Conservation (phyloP, 2,113 vertebrate species). For the Hemiscyllium ocellatum region DNA sequence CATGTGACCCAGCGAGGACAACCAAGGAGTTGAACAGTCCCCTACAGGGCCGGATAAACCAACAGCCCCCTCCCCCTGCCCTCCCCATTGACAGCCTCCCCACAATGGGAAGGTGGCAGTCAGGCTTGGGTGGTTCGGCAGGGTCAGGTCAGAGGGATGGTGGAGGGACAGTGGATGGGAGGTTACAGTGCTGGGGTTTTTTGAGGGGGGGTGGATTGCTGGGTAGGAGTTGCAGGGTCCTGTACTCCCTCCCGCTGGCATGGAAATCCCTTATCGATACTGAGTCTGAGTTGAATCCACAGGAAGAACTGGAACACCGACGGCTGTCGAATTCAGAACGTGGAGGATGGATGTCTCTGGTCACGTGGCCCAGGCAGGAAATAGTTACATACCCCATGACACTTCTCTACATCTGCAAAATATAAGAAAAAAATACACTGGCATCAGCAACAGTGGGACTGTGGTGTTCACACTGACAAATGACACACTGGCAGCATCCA, state of each 20-base stretch:
- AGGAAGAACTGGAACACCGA: background rate
- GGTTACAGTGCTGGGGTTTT: background rate
- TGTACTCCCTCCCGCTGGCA: background rate
- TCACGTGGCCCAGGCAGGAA: background rate
- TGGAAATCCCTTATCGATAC: background rate
- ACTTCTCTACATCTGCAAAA: background rate
- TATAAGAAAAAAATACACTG: background rate
- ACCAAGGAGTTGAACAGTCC: background rate
- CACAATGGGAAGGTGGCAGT: background rate
- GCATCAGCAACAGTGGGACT: background rate
- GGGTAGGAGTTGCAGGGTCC: conserved; percentile 17
- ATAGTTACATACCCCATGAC: background rate
- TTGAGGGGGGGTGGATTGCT: background rate
- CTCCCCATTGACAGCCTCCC: too few relatives aligned
- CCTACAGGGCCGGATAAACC: background rate
- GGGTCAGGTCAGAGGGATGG: conserved; percentile 33
- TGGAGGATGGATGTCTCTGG: background rate
- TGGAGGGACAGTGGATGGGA: background rate
- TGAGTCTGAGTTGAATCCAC: background rate
- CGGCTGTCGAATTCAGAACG: background rate
- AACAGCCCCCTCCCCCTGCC: background rate
- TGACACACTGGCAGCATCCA: too few relatives aligned
- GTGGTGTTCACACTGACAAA: background rate
- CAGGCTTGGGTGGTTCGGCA: background rate
- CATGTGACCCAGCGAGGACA: background rate